Evolutionary conservation across 2,797 vertebrate genomes (phyloP).

Genomic region (Amniataba percoides): DNA sequence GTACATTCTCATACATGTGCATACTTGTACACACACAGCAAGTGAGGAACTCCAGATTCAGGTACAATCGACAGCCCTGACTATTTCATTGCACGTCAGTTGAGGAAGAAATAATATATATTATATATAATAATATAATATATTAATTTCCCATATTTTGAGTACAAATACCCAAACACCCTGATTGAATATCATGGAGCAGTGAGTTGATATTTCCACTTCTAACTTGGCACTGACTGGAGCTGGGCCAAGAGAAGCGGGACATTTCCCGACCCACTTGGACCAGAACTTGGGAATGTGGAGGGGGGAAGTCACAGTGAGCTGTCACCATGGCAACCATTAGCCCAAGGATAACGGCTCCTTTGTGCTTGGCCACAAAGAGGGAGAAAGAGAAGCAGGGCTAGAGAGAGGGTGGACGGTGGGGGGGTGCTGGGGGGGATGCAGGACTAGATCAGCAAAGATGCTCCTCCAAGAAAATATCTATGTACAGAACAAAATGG

Average conservation of each 20-base stretch:
- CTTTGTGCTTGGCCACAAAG: constrained; percentile 82
- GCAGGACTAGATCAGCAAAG: constrained; percentile 27
- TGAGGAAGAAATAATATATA: too few species aligned
- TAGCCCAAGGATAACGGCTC: constrained; percentile 81
- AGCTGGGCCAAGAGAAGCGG: constrained; percentile 45
- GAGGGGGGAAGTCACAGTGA: constrained; percentile 50
- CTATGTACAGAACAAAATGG: constrained; percentile 46
- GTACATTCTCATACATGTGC: not conserved
- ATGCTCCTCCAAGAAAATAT: constrained; percentile 55
- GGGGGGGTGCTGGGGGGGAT: not conserved
- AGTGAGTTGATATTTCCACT: constrained; percentile 13
- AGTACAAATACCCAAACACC: constrained; percentile 18
- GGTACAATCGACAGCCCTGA: too few species aligned
- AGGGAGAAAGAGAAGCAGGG: constrained; percentile 67
- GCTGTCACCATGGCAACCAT: constrained; percentile 71
- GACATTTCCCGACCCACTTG: constrained; percentile 75
- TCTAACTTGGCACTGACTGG: constrained; percentile 39
- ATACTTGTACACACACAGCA: constrained; percentile 2
- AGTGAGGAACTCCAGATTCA: constrained; percentile 9
- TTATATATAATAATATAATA: too few species aligned
- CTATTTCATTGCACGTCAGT: not conserved
- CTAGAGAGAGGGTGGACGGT: constrained; percentile 26
- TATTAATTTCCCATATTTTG: not conserved
- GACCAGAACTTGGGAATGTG: constrained; percentile 80
- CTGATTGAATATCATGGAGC: constrained; percentile 21